Conservation (phyloP, 2,888 invertebrate genomes). For the Hypercompe scribonia region DNA sequence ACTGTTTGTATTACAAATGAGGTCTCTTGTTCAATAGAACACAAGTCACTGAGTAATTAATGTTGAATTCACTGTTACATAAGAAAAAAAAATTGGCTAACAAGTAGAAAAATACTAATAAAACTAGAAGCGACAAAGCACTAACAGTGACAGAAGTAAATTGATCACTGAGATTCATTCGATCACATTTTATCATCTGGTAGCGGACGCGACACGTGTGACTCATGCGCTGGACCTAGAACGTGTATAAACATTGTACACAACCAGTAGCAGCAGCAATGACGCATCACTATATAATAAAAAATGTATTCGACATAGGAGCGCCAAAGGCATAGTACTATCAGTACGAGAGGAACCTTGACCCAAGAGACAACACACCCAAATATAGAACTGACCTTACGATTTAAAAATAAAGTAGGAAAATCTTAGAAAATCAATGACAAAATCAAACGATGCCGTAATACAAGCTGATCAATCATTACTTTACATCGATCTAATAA, state of each 20-base stretch:
- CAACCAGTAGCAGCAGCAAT: conserved; percentile 65
- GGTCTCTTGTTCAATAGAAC: conserved; percentile 27
- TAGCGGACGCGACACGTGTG: conserved; percentile 66
- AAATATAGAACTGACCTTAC: conserved; percentile 44
- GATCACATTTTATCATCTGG: conserved; percentile 69
- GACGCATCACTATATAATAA: conserved; percentile 72
- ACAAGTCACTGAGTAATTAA: conserved; percentile 37
- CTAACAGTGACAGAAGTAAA: conserved; percentile 60
- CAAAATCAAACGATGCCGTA: conserved; percentile 19
- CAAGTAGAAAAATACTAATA: conserved; percentile 36
- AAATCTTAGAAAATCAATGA: conserved; percentile 35
- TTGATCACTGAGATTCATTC: conserved; percentile 66
- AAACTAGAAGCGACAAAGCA: conserved; percentile 53
- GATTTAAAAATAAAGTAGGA: conserved; percentile 21
- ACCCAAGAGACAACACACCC: conserved; percentile 50
- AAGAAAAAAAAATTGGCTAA: conserved; percentile 27
- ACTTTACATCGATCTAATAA: conserved; percentile 29
- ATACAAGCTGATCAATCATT: conserved; percentile 46
- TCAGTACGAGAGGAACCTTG: conserved; percentile 51
- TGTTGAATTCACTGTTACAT: conserved; percentile 38
- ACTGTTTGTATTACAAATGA: conserved; percentile 44
- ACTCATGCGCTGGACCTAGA: conserved; percentile 78
- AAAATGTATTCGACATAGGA: conserved; percentile 70
- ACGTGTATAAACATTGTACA: conserved; percentile 74
- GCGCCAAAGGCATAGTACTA: conserved; percentile 61